Percentiles rank a stretch among this genome's conserved stretches.
Conservation (phyloP, 2,888 invertebrate genomes). For the Troides aeacus region DNA sequence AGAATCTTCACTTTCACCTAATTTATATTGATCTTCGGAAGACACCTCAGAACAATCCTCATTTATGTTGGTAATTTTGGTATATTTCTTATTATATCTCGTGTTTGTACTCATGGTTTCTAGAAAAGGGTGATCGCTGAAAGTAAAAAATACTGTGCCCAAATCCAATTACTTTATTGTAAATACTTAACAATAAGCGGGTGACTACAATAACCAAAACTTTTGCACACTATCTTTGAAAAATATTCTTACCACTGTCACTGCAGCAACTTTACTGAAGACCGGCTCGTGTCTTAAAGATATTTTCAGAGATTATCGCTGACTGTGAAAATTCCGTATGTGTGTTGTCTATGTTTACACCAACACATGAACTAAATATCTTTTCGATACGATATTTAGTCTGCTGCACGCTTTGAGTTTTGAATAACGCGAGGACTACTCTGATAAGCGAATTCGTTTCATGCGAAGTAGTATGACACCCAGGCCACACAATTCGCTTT, state of each 20-base stretch:
- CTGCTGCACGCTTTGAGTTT: no score
- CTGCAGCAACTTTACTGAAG: background rate
- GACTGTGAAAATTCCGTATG: no score
- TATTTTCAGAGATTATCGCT: no score
- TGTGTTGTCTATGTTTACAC: no score
- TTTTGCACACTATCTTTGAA: background rate
- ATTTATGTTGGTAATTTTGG: constrained; percentile 14
- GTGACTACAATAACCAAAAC: background rate
- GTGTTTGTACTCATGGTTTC: constrained; percentile 18
- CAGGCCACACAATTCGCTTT: no score
- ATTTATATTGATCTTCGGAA: constrained; percentile 16
- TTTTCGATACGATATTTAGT: no score
- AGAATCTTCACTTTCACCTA: constrained; percentile 6
- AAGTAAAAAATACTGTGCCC: constrained; percentile 13
- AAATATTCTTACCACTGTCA: no score
- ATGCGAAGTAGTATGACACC: no score
- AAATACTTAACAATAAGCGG: constrained; percentile 1
- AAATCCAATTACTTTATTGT: constrained; percentile 1
- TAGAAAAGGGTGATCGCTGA: constrained; percentile 14
- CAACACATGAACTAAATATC: no score
- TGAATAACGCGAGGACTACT: no score
- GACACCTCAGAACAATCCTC: constrained; percentile 13
- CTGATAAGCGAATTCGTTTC: no score
- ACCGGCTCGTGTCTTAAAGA: background rate
- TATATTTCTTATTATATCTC: constrained; percentile 6